Conservation (phyloP, 2,888 invertebrate genomes). For the Melinaea menophilus region DNA sequence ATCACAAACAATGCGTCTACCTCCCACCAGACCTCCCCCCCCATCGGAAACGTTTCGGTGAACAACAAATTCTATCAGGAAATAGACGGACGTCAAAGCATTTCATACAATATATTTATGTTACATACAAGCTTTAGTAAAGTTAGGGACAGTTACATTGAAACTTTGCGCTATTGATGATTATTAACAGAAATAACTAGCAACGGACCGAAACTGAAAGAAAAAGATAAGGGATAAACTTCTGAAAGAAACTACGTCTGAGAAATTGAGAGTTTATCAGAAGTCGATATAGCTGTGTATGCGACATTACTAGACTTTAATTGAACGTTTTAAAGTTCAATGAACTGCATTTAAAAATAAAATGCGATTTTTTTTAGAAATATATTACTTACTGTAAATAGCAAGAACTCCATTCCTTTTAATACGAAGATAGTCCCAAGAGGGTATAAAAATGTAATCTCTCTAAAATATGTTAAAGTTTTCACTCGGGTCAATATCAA, state of each 20-base stretch:
- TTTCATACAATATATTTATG: conserved; percentile 12
- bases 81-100: conserved; percentile 28
- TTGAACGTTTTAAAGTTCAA: too few relatives aligned
- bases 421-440: not conserved
- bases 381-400: too few relatives aligned
- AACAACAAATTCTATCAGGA: conserved; percentile 36
- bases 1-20: conserved; percentile 46
- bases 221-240: not conserved
- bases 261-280: too few relatives aligned
- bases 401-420: too few relatives aligned
- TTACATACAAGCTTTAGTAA: conserved; percentile 2
- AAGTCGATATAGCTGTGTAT: too few relatives aligned
- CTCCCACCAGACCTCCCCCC: conserved; percentile 17
- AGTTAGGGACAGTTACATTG: conserved; percentile 5
- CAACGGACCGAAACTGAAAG: not conserved
- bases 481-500: conserved; percentile 13
- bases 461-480: not conserved
- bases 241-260: not conserved
- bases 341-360: too few relatives aligned
- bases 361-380: too few relatives aligned
- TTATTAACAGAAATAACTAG: conserved; percentile 4
- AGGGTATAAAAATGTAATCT: not conserved
- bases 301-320: too few relatives aligned
- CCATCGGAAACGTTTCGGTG: conserved; percentile 35
- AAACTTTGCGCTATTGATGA: not conserved